phyloP scores from a whole-genome alignment of 2,113 vertebrate species.

The Anarhynchus alexandrinus region DNA sequence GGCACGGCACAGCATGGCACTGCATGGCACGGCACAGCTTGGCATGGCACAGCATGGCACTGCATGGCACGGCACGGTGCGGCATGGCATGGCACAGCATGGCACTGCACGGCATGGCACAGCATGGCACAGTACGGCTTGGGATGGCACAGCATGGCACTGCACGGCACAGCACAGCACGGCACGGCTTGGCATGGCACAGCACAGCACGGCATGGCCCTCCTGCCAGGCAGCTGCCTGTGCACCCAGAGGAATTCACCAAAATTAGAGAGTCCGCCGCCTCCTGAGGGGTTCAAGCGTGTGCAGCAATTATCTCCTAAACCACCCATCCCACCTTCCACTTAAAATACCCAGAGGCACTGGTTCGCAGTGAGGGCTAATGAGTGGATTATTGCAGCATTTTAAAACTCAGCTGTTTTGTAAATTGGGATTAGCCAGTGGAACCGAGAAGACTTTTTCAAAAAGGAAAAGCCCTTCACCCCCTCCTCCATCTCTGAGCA shows the following conservation, averaged over 20 bases:
- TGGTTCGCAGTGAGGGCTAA: background rate
- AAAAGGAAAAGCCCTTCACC: background rate
- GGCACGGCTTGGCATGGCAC: background rate
- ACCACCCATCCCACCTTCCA: background rate
- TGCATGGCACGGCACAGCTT: rapidly evolving
- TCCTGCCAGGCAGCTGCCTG: background rate
- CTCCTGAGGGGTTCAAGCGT: background rate
- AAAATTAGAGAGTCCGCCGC: background rate
- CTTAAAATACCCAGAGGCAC: background rate
- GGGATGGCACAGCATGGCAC: rapidly evolving
- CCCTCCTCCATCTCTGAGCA: background rate
- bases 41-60: rapidly evolving
- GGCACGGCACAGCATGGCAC: background rate
- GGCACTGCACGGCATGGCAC: background rate
- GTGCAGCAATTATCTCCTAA: slow-evolving; percentile 28
- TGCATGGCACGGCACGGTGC: rapidly evolving
- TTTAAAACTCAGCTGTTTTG: slow-evolving; percentile 34
- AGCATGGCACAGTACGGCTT: background rate
- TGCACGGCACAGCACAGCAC: background rate
- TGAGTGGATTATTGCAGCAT: slow-evolving; percentile 24
- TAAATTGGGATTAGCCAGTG: slow-evolving; percentile 23
- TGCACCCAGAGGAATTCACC: background rate
- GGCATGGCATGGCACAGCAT: rapidly evolving
- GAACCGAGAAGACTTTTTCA: background rate
- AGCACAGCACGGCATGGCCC: rapidly evolving